Percentiles rank a stretch among this genome's conserved stretches.
Evolutionary conservation across 2,888 invertebrate species (phyloP).

Genomic region (Minunthozetes semirufus): DNA sequence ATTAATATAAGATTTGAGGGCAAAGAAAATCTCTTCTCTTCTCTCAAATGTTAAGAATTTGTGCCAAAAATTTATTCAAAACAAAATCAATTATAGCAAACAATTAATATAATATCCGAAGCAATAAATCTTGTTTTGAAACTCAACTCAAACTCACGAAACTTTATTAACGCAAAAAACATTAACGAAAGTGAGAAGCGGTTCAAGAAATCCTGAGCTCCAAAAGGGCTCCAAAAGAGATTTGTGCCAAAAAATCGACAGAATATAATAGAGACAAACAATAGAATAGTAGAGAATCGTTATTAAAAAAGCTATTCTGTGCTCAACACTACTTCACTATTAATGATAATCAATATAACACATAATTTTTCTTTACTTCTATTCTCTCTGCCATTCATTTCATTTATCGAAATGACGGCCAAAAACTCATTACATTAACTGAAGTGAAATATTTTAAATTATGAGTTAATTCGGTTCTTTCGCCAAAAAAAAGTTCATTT

Average conservation of each 20-base stretch:
- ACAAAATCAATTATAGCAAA: conserved; percentile 1
- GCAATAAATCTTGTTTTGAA: conserved; percentile 8
- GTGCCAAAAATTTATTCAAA: conserved; percentile 10
- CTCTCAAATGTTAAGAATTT: neutral
- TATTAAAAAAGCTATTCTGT: neutral
- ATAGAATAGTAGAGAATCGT: neutral
- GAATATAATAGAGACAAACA: neutral
- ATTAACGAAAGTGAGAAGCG: neutral
- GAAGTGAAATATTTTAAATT: conserved; percentile 10
- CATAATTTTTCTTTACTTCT: conserved; percentile 5
- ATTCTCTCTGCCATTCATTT: neutral
- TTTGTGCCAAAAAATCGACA: conserved; percentile 1
- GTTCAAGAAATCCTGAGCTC: neutral
- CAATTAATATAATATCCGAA: conserved; percentile 8
- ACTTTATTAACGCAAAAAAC: neutral
- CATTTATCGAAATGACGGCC: conserved; percentile 16
- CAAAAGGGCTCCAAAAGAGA: neutral
- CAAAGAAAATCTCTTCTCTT: neutral
- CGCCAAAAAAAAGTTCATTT: neutral
- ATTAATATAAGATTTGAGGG: neutral
- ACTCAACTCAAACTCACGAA: neutral
- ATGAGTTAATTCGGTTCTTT: conserved; percentile 4
- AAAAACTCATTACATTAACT: conserved; percentile 23
- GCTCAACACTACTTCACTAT: conserved; percentile 9
- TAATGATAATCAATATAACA: conserved; percentile 22